phyloP scores from a whole-genome alignment of 2,113 vertebrate species.

The Rattus norvegicus region GRCr8 NC_086019.1:98672001-98672500 shows the following conservation, averaged over 20 bases:
- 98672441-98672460: not conserved
- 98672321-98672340: not conserved
- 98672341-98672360: too few species aligned
- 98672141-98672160: not conserved
- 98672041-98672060: not conserved
- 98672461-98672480: not conserved
- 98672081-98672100: not conserved
- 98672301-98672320: not conserved
- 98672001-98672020: not conserved
- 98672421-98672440: not conserved
- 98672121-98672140: accelerated
- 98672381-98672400: not conserved
- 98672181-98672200: accelerated
- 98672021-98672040: not conserved
- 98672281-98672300: not conserved
- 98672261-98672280: not conserved
- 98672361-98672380: not conserved
- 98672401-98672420: not conserved
- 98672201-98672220: not conserved
- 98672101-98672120: too few species aligned
- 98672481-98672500: not conserved
- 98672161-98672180: not conserved
- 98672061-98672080: too few species aligned
- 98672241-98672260: not conserved
- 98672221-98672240: not conserved